Conservation (phyloP, 2,888 invertebrate species). For the Chydorus sphaericus region DNA sequence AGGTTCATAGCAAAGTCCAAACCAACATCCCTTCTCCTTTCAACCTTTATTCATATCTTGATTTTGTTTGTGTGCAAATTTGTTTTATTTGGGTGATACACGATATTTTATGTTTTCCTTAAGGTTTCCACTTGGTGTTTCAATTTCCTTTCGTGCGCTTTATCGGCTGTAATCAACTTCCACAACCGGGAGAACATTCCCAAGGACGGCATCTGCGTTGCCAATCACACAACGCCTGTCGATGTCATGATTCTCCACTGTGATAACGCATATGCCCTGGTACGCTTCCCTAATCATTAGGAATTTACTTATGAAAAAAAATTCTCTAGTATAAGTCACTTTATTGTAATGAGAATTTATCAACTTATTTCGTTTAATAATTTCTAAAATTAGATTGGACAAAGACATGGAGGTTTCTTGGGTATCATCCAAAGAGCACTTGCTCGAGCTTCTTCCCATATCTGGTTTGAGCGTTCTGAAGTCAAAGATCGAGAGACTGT, state of each 20-base stretch:
- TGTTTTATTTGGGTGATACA: no score
- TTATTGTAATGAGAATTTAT: neutral
- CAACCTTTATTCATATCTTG: no score
- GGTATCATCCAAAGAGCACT: conserved; percentile 85
- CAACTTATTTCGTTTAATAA: neutral
- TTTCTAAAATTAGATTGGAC: conserved; percentile 62
- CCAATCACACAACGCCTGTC: conserved; percentile 97
- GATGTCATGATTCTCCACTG: conserved; percentile 93
- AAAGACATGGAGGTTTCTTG: conserved; percentile 84
- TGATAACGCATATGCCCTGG: conserved; percentile 94
- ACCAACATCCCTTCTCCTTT: neutral
- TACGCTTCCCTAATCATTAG: conserved; percentile 31
- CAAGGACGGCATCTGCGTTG: conserved; percentile 78
- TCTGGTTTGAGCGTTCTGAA: conserved; percentile 97
- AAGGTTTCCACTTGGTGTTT: conserved; percentile 53
- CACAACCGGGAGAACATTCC: conserved; percentile 64
- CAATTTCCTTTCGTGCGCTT: conserved; percentile 57
- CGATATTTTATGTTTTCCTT: neutral
- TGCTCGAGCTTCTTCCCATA: conserved; percentile 86
- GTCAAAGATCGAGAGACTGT: conserved; percentile 84
- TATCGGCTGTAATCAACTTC: conserved; percentile 50
- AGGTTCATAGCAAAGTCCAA: neutral
- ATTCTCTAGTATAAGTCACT: neutral
- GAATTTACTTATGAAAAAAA: neutral
- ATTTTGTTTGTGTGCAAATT: no score